Evolutionary conservation across 2,797 vertebrate species (phyloP).

Genomic region (Neopelma chrysocephalum): DNA sequence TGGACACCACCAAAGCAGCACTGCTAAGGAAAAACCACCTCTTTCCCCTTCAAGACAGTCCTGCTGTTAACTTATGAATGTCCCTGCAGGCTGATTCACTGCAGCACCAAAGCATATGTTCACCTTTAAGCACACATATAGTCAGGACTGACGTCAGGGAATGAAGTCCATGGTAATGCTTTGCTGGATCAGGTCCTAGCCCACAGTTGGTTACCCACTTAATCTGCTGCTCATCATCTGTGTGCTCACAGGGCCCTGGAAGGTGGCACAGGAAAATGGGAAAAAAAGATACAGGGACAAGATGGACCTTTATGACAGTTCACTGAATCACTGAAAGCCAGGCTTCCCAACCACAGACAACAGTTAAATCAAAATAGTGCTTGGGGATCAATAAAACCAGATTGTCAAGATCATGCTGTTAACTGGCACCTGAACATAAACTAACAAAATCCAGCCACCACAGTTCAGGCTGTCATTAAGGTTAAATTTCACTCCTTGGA

Average conservation of each 20-base stretch:
- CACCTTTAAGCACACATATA: conserved; percentile 8
- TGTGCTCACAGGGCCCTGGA: background rate
- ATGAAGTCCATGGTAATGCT: background rate
- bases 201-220: background rate
- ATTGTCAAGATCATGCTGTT: background rate
- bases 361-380: background rate
- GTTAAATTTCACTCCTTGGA: background rate
- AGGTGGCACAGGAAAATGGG: background rate
- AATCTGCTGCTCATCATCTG: background rate
- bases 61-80: background rate
- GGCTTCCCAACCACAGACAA: background rate
- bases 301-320: background rate
- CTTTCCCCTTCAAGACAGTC: background rate
- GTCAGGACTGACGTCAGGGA: background rate
- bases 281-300: background rate
- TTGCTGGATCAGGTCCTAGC: conserved; percentile 26
- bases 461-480: background rate
- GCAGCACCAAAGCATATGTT: background rate
- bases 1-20: background rate
- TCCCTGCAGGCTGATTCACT: background rate
- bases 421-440: background rate
- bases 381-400: background rate
- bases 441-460: background rate
- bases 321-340: background rate
- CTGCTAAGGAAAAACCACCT: background rate